phyloP scores from a whole-genome alignment of 2,888 invertebrate genomes.

The Melitaea athalia region DNA sequence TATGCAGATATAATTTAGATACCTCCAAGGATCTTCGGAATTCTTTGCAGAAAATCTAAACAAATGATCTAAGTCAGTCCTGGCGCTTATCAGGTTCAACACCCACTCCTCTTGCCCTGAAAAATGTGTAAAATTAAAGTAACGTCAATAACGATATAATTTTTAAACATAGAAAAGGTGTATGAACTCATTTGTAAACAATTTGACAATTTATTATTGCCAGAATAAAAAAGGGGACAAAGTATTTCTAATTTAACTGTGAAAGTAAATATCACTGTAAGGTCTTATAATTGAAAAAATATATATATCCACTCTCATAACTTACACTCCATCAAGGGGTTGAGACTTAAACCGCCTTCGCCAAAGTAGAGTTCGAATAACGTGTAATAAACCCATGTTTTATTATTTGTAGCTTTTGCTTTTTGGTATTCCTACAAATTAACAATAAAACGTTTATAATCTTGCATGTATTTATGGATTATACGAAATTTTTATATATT shows the following conservation, averaged over 20 bases:
- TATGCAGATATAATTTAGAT: constrained; percentile 19
- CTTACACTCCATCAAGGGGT: constrained; percentile 71
- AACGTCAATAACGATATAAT: neutral
- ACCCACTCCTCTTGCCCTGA: constrained; percentile 76
- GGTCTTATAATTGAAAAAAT: neutral
- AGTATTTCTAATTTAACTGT: too few species aligned
- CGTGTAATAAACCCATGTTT: constrained; percentile 68
- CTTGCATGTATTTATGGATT: neutral
- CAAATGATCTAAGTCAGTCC: constrained; percentile 60
- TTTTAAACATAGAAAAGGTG: too few species aligned
- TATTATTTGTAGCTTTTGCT: constrained; percentile 71
- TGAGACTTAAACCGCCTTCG: constrained; percentile 66
- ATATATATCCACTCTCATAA: constrained; percentile 38
- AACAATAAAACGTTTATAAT: neutral
- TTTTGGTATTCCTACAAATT: constrained; percentile 70
- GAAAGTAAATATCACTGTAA: too few species aligned
- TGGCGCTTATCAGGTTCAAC: constrained; percentile 61
- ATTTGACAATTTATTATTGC: too few species aligned
- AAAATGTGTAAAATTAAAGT: constrained; percentile 2
- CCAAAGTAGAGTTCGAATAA: constrained; percentile 71
- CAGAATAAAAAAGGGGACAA: too few species aligned
- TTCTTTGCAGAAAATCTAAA: constrained; percentile 56
- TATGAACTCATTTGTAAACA: too few species aligned
- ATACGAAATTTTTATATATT: neutral
- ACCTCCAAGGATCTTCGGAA: constrained; percentile 61